These are phyloP conservation scores for Fragum sueziense DNA, from an alignment of 2,888 invertebrate species.

Conservation along the genomic window DNA sequence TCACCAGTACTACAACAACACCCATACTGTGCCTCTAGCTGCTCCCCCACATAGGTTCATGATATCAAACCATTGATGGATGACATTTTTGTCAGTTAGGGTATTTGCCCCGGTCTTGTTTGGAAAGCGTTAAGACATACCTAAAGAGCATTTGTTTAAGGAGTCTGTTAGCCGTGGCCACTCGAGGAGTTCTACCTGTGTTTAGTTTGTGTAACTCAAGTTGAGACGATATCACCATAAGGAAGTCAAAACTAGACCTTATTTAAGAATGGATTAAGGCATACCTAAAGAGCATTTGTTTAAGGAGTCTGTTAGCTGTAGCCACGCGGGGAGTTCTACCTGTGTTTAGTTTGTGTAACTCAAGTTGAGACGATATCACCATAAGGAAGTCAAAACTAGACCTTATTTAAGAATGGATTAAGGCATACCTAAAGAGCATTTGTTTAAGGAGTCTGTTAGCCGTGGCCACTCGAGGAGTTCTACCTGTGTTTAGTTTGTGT, in stretches of 20 bases:
- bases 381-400: no score
- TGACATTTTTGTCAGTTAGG: no score
- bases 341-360: constrained; percentile 95
- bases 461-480: constrained; percentile 94
- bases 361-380: constrained; percentile 96
- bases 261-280: no score
- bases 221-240: constrained; percentile 96
- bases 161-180: constrained; percentile 94
- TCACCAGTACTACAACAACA: no score
- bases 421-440: constrained; percentile 86
- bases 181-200: constrained; percentile 94
- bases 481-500: constrained; percentile 94
- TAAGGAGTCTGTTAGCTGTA: constrained; percentile 94
- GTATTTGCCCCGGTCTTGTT: no score
- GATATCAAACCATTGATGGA: no score
- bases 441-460: constrained; percentile 96
- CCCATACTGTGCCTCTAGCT: no score
- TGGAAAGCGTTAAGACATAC: no score
- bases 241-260: no score
- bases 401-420: no score
- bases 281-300: constrained; percentile 89
- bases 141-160: constrained; percentile 91
- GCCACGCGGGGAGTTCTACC: constrained; percentile 94
- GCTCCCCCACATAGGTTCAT: no score
- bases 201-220: constrained; percentile 95